Percentiles rank a stretch among this genome's conserved stretches.
Evolutionary conservation across 2,113 vertebrate species (phyloP).

Genomic region (Stigmatopora nigra): DNA sequence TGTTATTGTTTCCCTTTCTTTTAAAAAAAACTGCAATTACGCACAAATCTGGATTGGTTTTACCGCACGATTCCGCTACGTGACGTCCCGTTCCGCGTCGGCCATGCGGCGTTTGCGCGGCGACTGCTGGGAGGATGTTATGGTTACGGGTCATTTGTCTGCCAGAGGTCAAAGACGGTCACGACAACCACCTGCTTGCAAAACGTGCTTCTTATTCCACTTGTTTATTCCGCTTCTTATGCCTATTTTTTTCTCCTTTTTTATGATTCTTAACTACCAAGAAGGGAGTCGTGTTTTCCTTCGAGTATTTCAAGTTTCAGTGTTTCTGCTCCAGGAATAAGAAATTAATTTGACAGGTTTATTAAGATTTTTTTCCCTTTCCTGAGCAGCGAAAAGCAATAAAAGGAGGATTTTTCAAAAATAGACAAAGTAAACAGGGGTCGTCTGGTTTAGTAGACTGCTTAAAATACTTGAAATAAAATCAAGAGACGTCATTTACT

Average conservation of each 20-base stretch:
- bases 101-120: background rate
- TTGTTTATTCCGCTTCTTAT: background rate
- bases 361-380: background rate
- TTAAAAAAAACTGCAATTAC: background rate
- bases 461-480: background rate
- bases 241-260: background rate
- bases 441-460: background rate
- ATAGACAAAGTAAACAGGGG: background rate
- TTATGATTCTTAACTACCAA: background rate
- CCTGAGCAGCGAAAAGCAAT: no score
- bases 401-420: background rate
- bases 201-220: background rate
- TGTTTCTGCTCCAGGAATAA: background rate
- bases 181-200: conserved; percentile 33
- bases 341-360: background rate
- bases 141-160: conserved; percentile 5
- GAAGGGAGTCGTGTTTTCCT: background rate
- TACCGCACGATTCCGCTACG: background rate
- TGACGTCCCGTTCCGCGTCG: background rate
- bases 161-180: conserved; percentile 24
- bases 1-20: conserved; percentile 22
- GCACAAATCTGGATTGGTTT: background rate
- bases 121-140: conserved; percentile 9
- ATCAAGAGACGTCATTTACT: no score
- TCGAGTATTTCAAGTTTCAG: background rate